These are phyloP conservation scores for Phataginus tetradactyla DNA, from an alignment of 2,797 vertebrate species.

Conservation along the genomic window DNA sequence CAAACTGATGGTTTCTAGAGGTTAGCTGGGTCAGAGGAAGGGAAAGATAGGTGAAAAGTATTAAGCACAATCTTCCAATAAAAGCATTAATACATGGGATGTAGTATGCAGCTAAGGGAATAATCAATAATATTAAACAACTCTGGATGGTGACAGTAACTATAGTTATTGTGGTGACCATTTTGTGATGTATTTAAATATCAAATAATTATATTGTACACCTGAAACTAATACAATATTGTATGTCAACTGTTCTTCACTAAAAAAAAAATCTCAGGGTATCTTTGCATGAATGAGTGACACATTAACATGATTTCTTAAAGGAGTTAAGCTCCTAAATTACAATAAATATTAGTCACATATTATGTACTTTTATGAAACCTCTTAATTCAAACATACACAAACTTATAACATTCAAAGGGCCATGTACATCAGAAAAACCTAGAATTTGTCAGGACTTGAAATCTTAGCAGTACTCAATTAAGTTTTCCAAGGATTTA, in stretches of 20 bases:
- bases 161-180: neutral
- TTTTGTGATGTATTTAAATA: neutral
- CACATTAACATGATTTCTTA: neutral
- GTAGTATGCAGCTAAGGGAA: neutral
- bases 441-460: neutral
- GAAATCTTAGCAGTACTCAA: neutral
- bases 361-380: neutral
- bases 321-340: neutral
- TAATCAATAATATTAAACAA: neutral
- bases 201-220: neutral
- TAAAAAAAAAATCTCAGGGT: neutral
- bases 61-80: neutral
- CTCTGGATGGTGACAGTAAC: neutral
- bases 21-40: too few species aligned
- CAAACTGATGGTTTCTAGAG: neutral
- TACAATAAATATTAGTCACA: neutral
- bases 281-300: neutral
- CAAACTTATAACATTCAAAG: neutral
- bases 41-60: neutral
- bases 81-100: neutral
- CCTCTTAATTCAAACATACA: neutral
- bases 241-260: neutral
- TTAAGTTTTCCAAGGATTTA: neutral
- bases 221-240: neutral
- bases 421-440: neutral